Conservation (phyloP, 2,113 vertebrate genomes). For the Cyanoramphus novaezelandiae region DNA sequence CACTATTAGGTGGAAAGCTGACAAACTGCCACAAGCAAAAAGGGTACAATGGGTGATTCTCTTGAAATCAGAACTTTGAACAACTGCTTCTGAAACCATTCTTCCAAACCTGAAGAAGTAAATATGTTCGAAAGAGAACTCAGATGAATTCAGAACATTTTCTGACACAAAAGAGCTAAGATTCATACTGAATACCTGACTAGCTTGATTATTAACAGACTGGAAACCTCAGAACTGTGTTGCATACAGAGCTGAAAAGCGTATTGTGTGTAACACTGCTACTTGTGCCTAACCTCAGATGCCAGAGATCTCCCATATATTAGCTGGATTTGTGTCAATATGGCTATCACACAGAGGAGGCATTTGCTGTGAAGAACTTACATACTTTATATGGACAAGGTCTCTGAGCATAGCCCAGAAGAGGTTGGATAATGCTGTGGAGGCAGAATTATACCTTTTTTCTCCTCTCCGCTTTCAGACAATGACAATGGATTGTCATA, state of each 20-base stretch:
- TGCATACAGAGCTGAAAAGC: not conserved
- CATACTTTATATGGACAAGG: not conserved
- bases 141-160: not conserved
- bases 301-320: not conserved
- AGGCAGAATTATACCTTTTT: not conserved
- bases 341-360: not conserved
- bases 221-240: not conserved
- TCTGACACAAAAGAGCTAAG: not conserved
- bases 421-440: not conserved
- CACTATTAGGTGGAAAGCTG: not conserved
- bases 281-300: not conserved
- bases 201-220: not conserved
- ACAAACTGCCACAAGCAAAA: constrained; percentile 14
- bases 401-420: not conserved
- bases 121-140: not conserved
- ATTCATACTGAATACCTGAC: not conserved
- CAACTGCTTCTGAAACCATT: not conserved
- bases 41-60: not conserved
- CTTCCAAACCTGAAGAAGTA: not conserved
- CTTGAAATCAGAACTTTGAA: not conserved
- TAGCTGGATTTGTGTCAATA: constrained; percentile 32
- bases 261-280: not conserved
- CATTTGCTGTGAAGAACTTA: constrained; percentile 2
- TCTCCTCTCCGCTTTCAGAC: not conserved
- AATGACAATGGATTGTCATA: not conserved